Evolutionary conservation across 2,797 vertebrate species (phyloP).

Genomic region (Rallus crepitans): DNA sequence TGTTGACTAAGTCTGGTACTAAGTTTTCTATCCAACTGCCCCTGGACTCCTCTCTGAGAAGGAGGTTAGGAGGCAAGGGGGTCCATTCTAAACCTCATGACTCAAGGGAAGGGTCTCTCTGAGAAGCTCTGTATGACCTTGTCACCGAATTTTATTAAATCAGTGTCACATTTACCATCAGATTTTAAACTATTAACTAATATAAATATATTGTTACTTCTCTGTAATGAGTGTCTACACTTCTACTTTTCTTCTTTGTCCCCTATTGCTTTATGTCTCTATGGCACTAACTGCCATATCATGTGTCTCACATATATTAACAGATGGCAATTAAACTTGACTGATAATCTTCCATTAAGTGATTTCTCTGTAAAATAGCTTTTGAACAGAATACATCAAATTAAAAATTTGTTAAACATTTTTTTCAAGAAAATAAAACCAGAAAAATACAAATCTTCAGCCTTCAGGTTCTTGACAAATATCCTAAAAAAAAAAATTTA

Average conservation of each 20-base stretch:
- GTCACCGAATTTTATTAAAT: too few species aligned
- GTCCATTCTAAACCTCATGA: too few species aligned
- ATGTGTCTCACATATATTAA: not conserved
- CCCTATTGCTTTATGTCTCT: not conserved
- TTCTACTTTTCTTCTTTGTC: not conserved
- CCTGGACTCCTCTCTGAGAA: too few species aligned
- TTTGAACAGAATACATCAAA: not conserved
- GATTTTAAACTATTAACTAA: too few species aligned
- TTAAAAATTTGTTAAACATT: not conserved
- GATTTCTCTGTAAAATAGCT: not conserved
- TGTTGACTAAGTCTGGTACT: too few species aligned
- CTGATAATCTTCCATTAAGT: not conserved
- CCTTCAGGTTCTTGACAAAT: not conserved
- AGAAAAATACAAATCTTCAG: not conserved
- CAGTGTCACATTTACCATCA: too few species aligned
- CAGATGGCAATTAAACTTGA: not conserved
- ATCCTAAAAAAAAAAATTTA: not conserved
- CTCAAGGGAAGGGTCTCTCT: too few species aligned
- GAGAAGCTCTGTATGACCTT: too few species aligned
- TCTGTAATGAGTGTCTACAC: not conserved
- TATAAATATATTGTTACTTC: too few species aligned
- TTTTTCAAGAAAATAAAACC: not conserved
- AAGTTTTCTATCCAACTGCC: too few species aligned
- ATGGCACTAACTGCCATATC: not conserved
- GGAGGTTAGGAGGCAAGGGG: too few species aligned